Evolutionary conservation across 2,888 invertebrate genomes (phyloP), one percentile per base, ranked within the genome.

Genomic region (Hemistola chrysoprasaria): DNA sequence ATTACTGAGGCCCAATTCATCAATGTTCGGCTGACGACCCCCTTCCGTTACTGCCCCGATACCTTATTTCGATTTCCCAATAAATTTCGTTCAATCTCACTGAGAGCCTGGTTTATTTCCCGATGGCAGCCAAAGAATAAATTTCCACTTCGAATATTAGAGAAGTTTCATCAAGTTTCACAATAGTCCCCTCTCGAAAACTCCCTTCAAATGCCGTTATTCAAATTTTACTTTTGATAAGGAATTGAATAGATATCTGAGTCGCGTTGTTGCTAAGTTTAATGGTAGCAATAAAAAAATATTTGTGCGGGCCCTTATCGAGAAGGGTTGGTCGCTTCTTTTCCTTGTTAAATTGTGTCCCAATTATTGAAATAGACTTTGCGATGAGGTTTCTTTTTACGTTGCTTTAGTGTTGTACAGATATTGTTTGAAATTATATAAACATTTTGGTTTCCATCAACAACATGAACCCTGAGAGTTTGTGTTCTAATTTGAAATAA

Each of bases 141-240:
- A 82, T 83, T 81, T 73, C 72, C 74, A 74, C 74, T 75, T 63
- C 59, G 71, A 78, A 82, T 80, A 83, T 83, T 83, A 80, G 71
- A 71, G 76, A 81, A 82, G 72, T 83, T 74, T 63, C 69, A 68
- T 65, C 68, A 73, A 67, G 65, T 74, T 81, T 68, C 68, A 81
- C 81, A 84, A 83, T 81, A 73, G 77, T 71, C 68, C 72, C 68
- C 70, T 69, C 72, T 70, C 63, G 68, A 62, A 72, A 80, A 80
- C 73, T 75, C 66, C 53, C 63, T 66, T 59, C 62, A 70, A 80
- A 78, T 72, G 70, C 71, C 79, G 72, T 78, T 81, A 80, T 78
- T 79, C 78, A 78, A 80, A 76, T 78, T 77, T 71, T 68, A 74
- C 73, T 77, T 79, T 78, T 74, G 78, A 81, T 80, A 80, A 82